Conservation (phyloP, 2,888 invertebrate species). For the Acanthopleura granulata region DNA sequence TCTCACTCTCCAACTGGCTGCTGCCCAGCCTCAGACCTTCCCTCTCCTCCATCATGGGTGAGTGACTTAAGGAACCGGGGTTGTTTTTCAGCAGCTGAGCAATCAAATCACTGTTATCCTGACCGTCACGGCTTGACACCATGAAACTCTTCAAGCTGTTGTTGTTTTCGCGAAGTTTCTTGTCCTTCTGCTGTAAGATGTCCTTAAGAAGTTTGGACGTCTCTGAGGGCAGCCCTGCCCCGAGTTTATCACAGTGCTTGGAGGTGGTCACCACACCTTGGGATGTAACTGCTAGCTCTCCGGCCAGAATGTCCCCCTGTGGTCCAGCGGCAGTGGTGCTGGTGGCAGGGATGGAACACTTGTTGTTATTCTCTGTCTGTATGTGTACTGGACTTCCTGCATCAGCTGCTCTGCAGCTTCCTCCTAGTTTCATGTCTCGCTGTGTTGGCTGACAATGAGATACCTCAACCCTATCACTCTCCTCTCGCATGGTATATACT, state of each 20-base stretch:
- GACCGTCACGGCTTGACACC: neutral
- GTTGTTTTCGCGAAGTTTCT: slow-evolving; percentile 75
- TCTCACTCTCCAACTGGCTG: slow-evolving; percentile 42
- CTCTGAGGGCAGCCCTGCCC: neutral
- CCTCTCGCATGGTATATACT: neutral
- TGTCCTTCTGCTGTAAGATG: slow-evolving; percentile 89
- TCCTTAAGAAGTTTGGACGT: slow-evolving; percentile 70
- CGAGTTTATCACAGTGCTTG: neutral
- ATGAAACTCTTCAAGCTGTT: slow-evolving; percentile 26
- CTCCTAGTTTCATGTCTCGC: neutral
- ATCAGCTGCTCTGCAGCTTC: neutral
- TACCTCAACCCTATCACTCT: neutral
- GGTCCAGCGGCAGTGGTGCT: neutral
- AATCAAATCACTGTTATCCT: slow-evolving; percentile 6
- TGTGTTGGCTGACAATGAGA: neutral
- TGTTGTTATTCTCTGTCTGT: neutral
- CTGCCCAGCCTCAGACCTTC: neutral
- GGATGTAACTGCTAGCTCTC: neutral
- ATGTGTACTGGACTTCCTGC: neutral
- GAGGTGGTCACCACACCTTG: neutral
- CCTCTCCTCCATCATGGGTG: neutral
- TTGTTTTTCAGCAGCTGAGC: slow-evolving; percentile 9
- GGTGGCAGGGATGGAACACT: neutral
- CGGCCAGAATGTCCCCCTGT: neutral
- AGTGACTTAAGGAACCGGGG: neutral